Conservation (phyloP, 2,797 vertebrate species). For the Lagocephalus sceleratus region DNA sequence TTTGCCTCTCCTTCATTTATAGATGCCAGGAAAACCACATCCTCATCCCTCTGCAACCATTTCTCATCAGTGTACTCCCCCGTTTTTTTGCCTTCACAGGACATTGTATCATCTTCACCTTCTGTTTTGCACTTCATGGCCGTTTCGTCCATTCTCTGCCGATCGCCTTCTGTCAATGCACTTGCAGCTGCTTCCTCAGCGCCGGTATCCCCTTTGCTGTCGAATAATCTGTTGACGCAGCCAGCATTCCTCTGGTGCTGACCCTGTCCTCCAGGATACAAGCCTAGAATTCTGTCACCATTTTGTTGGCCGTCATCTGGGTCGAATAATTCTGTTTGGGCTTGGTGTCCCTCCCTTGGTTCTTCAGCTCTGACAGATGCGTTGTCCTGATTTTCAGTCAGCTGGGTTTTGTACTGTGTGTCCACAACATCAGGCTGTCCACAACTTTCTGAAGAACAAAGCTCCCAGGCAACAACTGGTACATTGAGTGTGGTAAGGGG, state of each 20-base stretch:
- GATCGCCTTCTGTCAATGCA: neutral
- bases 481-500: neutral
- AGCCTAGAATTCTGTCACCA: neutral
- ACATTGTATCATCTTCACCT: conserved; percentile 9
- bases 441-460: conserved; percentile 10
- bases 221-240: neutral
- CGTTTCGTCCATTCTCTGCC: conserved; percentile 5
- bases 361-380: conserved; percentile 4
- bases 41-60: neutral
- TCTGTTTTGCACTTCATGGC: neutral
- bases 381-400: conserved; percentile 4
- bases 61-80: neutral
- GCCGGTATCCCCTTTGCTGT: neutral
- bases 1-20: conserved; percentile 6
- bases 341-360: neutral
- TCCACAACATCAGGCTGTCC: conserved; percentile 9
- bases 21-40: neutral
- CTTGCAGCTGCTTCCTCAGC: neutral
- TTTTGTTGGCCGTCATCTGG: neutral
- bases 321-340: neutral
- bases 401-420: neutral
- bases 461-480: conserved; percentile 32
- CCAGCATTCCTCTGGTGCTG: neutral
- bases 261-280: neutral
- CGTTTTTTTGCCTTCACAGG: conserved; percentile 1